Base-by-base conservation (phyloP, 1,140 invertebrate species). In the Pogonomyrmex barbatus region DNA sequence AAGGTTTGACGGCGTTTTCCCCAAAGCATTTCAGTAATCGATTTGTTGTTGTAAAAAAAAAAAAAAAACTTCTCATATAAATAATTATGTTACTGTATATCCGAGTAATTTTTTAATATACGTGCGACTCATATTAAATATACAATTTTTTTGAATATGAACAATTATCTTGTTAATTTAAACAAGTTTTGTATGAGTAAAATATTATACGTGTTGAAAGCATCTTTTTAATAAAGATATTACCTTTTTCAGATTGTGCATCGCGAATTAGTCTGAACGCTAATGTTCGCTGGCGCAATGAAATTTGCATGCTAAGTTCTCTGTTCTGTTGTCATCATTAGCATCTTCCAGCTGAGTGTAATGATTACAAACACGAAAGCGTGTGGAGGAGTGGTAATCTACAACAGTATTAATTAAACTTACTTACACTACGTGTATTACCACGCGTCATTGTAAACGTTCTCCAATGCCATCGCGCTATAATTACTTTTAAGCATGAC, bases 331-430 rank as follows among this genome's bases (percentile, higher is more conserved):
- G 42, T 24, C 79, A 70, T 12, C 14, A 47, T 60, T 83, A 82
- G 52, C 30, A 60, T 73, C 45, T 75, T 75, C 70, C 33, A 24
- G 39, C 50, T 54, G 33, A 73, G n/a, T 50, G 33, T 83, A 83
- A 83, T 60, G 39, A 82, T 82, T 73, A 73, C 45, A 50, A 70
- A 70, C 54, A 33, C 33, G 67, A 24, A 75, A 68, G 45, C 79
- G 45, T 54, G 58, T 5, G 39, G 47, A 70, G 84, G 47, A 47
- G 14, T 76, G 39, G 33, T 42, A 75, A 82, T 86, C 56, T 68
- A 62, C 87, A 42, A 76, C 56, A 33, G 54, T 78, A 89, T 88
- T 89, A 89, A 89, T 89, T 89, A 86, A 88, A 88, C 76, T 68
- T 68, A 39, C 47, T n/a, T n/a, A n/a, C 17, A 71, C 56, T 30